Percentiles rank a stretch among this genome's conserved stretches.
Conservation (phyloP, 2,888 invertebrate genomes). For the Lepidochrysops patricia region DNA sequence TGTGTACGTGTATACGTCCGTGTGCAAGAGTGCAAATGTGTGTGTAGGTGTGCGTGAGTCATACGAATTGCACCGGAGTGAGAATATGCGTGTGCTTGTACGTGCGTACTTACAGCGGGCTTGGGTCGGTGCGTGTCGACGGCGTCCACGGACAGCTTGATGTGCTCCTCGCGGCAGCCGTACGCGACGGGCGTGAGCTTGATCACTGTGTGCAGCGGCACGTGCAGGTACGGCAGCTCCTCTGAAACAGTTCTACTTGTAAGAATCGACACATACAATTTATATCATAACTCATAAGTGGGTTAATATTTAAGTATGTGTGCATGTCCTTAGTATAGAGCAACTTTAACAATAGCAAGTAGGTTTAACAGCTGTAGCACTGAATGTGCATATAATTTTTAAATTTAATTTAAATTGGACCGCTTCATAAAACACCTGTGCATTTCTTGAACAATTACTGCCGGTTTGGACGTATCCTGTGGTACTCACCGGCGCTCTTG, state of each 20-base stretch:
- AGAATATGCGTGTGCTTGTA: constrained; percentile 11
- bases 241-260: constrained; percentile 77
- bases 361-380: too few species aligned
- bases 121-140: constrained; percentile 97
- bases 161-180: constrained; percentile 96
- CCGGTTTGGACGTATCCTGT: background rate
- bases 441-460: too few species aligned
- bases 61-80: too few species aligned
- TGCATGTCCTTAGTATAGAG: too few species aligned
- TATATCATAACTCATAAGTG: too few species aligned
- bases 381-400: too few species aligned
- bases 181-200: constrained; percentile 98
- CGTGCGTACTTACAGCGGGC: constrained; percentile 78
- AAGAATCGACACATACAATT: too few species aligned
- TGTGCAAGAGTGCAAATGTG: background rate
- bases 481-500: constrained; percentile 85
- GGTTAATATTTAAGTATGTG: too few species aligned
- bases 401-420: too few species aligned
- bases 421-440: too few species aligned
- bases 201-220: constrained; percentile 95
- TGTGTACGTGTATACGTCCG: background rate
- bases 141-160: constrained; percentile 91
- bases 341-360: too few species aligned
- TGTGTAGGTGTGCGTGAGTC: background rate
- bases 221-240: constrained; percentile 91